phyloP scores from a whole-genome alignment of 2,797 vertebrate genomes.

The Lutjanus campechanus region DNA sequence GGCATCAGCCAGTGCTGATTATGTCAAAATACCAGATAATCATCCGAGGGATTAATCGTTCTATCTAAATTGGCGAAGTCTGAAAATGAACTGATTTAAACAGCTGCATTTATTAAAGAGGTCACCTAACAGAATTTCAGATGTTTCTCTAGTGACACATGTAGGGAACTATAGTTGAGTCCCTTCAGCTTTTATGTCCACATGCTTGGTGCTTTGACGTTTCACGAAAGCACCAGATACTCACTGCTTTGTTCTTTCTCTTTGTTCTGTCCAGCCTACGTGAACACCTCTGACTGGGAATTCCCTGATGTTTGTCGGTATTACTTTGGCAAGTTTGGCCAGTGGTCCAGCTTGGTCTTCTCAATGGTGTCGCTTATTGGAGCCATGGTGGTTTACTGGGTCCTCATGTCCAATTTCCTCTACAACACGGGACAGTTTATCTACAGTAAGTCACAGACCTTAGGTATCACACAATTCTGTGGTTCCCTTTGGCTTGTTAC shows the following conservation, averaged over 20 bases:
- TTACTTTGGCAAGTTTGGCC: slow-evolving; percentile 95
- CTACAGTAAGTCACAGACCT: slow-evolving; percentile 89
- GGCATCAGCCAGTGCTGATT: no score
- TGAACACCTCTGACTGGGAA: slow-evolving; percentile 93
- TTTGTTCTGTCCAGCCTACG: slow-evolving; percentile 79
- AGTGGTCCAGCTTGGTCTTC: slow-evolving; percentile 95
- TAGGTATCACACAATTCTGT: not conserved
- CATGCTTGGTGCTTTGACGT: not conserved
- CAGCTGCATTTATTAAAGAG: no score
- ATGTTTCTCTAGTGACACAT: not conserved
- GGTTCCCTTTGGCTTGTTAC: not conserved
- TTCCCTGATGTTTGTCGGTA: slow-evolving; percentile 96
- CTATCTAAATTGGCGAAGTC: no score
- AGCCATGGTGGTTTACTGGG: slow-evolving; percentile 99
- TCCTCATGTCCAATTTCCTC: slow-evolving; percentile 98
- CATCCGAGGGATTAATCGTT: no score
- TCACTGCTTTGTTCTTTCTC: not conserved
- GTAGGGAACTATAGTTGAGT: no score
- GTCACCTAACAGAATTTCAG: no score
- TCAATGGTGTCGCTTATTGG: slow-evolving; percentile 95
- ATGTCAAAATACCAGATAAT: no score
- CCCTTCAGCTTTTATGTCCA: not conserved
- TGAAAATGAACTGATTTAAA: no score
- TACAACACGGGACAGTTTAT: slow-evolving; percentile 96
- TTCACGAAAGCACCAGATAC: not conserved